phyloP scores from a whole-genome alignment of 2,113 vertebrate species.

The Microcebus lehilahytsara region DNA sequence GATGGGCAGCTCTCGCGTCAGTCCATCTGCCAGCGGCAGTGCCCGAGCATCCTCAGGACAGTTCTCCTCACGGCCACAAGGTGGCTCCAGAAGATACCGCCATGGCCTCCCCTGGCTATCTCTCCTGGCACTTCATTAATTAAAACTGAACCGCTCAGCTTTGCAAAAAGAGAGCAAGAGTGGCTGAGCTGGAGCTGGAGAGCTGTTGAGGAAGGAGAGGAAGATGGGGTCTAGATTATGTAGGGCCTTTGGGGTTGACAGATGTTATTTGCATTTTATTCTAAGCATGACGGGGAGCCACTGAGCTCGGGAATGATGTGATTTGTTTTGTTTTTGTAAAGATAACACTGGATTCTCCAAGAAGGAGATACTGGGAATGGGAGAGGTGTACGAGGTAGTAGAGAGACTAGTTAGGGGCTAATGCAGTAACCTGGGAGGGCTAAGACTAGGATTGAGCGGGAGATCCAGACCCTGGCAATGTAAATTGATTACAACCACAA shows the following conservation, averaged over 20 bases:
- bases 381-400: too few relatives aligned
- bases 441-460: too few relatives aligned
- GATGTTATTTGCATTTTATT: background rate
- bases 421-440: background rate
- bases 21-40: background rate
- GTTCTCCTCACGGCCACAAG: background rate
- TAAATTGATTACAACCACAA: background rate
- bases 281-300: background rate
- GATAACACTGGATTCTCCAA: background rate
- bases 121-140: background rate
- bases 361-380: background rate
- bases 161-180: fast-evolving
- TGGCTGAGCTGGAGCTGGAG: background rate
- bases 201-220: background rate
- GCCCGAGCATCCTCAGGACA: background rate
- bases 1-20: background rate
- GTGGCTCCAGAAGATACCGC: background rate
- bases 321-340: background rate
- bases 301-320: background rate
- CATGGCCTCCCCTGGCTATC: background rate
- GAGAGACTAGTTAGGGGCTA: background rate
- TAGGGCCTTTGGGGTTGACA: background rate
- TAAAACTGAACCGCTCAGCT: background rate
- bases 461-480: background rate
- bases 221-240: too few relatives aligned